A percentile compares a stretch with the other conserved stretches of the same genome.
phyloP scores from a whole-genome alignment of 2,797 vertebrate genomes.

The Brachymystax lenok region DNA sequence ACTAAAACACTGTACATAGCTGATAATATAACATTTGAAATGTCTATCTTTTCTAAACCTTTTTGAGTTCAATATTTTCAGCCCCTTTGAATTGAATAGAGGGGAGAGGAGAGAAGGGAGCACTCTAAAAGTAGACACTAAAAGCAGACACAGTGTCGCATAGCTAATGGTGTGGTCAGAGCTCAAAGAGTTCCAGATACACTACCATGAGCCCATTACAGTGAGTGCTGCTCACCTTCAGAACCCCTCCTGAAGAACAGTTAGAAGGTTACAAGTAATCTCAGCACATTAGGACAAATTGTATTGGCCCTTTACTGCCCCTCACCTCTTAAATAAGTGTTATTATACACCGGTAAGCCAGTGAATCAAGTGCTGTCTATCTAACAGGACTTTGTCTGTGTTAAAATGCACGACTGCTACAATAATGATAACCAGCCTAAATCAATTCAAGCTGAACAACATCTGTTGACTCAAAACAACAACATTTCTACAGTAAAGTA shows the following conservation, averaged over 20 bases:
- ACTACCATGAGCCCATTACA: neutral
- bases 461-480: constrained; percentile 16
- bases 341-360: neutral
- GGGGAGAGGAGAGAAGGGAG: neutral
- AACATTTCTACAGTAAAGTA: neutral
- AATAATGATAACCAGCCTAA: neutral
- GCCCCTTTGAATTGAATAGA: no score
- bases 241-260: neutral
- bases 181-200: neutral
- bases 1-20: no score
- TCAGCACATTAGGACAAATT: neutral
- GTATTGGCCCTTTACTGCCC: neutral
- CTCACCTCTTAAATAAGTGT: neutral
- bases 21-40: no score
- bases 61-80: no score
- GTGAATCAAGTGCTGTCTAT: neutral
- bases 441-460: constrained; percentile 10
- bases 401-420: neutral
- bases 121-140: neutral
- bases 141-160: neutral
- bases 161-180: neutral
- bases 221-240: neutral
- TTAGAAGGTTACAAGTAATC: neutral
- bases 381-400: neutral
- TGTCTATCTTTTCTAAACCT: no score